Evolutionary conservation across 2,888 invertebrate species (phyloP), one percentile per base, ranked within the genome.

Genomic region (Sisyra terminalis): DNA sequence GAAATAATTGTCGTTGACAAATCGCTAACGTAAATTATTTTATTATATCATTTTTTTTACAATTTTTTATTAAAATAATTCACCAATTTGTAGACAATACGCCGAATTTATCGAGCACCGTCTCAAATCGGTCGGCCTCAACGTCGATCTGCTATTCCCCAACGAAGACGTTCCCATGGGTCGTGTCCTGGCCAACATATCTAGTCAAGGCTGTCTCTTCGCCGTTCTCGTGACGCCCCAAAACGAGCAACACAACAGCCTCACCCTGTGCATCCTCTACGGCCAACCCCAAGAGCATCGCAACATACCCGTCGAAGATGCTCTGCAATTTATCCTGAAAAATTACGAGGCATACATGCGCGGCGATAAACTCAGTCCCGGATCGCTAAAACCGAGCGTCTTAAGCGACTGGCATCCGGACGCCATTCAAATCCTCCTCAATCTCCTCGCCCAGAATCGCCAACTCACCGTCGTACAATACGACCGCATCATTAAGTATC

Each of bases 221-320:
- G 90, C 90, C 0, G 80, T 93, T 47, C 70, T 92, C 11, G 76
- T 93, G 0, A 85, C 81, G 60, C 81, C 81, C 1, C 78, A 81
- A 53, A 90, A 94, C 57, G 85, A 87, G 57, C 79, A 84, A 49
- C 78, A 87, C 52, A 74, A 79, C 51, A 90, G 90, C 47, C 66
- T 93, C 39, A 94, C 92, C 1, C 68, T 94, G 10, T 90, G 90
- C 50, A 85, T 94, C 49, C 65, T 94, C 13, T 88, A 92, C 63
- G 93, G 92, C 14, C 65, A 87, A 49, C 88, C 90, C 0, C 86
- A 88, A 75, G 94, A 93, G 57, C 94, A 94, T 63, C 78, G 94
- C 51, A 93, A 94, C 64, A 94, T 94, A 89, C 92, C 92, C 0
- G 58, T 92, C 31, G 92, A 94, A 44, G 92, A 93, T 61, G 89